phyloP scores from a whole-genome alignment of 2,113 vertebrate species.

The Oreochromis aureus region DNA sequence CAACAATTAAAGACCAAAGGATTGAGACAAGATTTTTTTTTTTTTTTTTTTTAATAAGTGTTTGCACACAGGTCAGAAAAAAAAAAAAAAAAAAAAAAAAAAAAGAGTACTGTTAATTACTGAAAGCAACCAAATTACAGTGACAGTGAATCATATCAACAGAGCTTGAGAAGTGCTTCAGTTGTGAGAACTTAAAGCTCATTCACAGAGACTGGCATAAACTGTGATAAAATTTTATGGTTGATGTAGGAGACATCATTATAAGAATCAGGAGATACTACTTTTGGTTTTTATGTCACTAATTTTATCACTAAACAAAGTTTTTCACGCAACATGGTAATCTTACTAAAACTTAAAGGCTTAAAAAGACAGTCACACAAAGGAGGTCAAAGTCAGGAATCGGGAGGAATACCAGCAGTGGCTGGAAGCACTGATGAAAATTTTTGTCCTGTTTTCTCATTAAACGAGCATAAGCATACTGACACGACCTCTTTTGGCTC shows the following conservation, averaged over 20 bases:
- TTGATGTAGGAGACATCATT: not conserved
- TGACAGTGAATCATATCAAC: not conserved
- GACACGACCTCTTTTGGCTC: not conserved
- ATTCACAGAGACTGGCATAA: not conserved
- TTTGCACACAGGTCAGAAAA: not conserved
- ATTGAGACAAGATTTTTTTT: not conserved
- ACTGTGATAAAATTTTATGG: not conserved
- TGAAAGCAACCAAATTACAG: not conserved
- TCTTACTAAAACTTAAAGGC: not conserved
- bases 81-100: not conserved
- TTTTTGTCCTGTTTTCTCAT: not conserved
- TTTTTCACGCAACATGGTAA: not conserved
- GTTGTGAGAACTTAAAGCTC: not conserved
- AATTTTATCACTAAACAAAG: not conserved
- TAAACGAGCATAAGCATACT: not conserved
- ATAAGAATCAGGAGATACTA: not conserved
- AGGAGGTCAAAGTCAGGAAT: not conserved
- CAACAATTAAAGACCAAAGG: not conserved
- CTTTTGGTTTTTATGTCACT: not conserved
- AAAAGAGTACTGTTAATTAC: not conserved
- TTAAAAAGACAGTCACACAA: not conserved
- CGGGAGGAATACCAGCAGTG: not conserved
- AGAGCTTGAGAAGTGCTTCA: not conserved
- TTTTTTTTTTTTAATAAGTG: not conserved
- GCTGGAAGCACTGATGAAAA: not conserved